Base-by-base conservation (phyloP, 2,113 vertebrate genomes). In the Morone chrysops region DNA sequence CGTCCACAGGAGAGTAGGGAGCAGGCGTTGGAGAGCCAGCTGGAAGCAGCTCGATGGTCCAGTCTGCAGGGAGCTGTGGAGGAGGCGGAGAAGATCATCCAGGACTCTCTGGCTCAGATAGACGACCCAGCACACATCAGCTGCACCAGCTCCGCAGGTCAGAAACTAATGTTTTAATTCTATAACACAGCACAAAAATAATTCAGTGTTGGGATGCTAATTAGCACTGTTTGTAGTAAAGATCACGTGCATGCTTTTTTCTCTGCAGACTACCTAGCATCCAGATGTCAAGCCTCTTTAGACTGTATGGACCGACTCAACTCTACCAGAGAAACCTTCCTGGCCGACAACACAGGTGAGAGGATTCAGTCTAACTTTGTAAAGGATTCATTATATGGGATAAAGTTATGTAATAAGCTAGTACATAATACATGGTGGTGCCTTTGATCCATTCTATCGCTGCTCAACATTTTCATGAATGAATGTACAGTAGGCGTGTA, bases 131-230 rank as follows among this genome's bases (percentile, higher is more conserved):
- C 95, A 9, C 97, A 98, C 87, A 91, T 97, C 87, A 93, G 97
- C 94, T 98, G 97, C 85, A 97, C 96, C 0, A 95, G 97, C 80
- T 98, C 98, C 0, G 96, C 98, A 59, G 98, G 98, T 98, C 74
- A 83, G 92, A 61, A 16, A 8, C 60, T 18, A 20, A 51, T 10
- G 43, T 13, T 53, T 54, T 16, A 8, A 54, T n/a, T 50, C 20
- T 38, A 0, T 9, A 54, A 4, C 38, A 43, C 40, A 18, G 20
- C 47, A 3, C 22, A n/a, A 5, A 4, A 14, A n/a, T 50, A 12
- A 10, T 0, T 51, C 8, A 38, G 2, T 1, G 3, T 2, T 0
- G 14, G 5, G 31, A 50, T n/a, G 45, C 54, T 51, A 6, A 2
- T 83, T 17, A 74, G 20, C 22, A 1, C 31, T 31, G 31, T 31